These are phyloP conservation scores for Aleiodes alternator DNA, from an alignment of 2,888 invertebrate species.

Conservation along the genomic window DNA sequence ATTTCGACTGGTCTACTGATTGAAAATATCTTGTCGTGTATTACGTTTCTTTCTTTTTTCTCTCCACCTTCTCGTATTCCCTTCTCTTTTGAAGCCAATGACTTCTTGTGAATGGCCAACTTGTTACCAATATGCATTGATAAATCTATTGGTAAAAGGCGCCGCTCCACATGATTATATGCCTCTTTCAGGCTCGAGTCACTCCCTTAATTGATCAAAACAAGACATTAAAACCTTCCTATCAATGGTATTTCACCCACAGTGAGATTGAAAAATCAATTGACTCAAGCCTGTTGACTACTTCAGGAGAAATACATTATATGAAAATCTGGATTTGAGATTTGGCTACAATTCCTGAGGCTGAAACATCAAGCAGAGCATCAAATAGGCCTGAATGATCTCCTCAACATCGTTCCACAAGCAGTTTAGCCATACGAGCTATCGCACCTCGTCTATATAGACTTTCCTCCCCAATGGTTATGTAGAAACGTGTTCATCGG, in stretches of 20 bases:
- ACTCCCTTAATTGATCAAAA: conserved; percentile 59
- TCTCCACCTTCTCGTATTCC: conserved; percentile 1
- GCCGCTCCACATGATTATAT: conserved; percentile 49
- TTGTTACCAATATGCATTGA: conserved; percentile 69
- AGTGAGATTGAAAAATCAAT: not conserved
- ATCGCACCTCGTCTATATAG: not conserved
- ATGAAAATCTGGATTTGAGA: too few relatives aligned
- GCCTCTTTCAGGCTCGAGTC: conserved; percentile 45
- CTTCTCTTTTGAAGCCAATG: conserved; percentile 42
- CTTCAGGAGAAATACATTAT: too few relatives aligned
- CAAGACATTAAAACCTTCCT: conserved; percentile 40
- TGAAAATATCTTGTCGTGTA: conserved; percentile 37
- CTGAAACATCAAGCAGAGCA: too few relatives aligned
- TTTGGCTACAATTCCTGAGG: too few relatives aligned
- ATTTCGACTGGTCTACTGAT: conserved; percentile 33
- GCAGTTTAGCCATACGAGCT: too few relatives aligned
- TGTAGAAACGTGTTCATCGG: not conserved
- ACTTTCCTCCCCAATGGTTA: not conserved
- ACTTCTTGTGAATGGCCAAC: conserved; percentile 64
- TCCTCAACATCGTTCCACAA: too few relatives aligned
- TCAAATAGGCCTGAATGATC: too few relatives aligned
- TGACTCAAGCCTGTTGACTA: too few relatives aligned
- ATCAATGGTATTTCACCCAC: not conserved
- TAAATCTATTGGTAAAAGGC: conserved; percentile 61
- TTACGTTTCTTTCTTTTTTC: conserved; percentile 7